Conservation (phyloP, 2,113 vertebrate species). For the Platycercus adscitus region DNA sequence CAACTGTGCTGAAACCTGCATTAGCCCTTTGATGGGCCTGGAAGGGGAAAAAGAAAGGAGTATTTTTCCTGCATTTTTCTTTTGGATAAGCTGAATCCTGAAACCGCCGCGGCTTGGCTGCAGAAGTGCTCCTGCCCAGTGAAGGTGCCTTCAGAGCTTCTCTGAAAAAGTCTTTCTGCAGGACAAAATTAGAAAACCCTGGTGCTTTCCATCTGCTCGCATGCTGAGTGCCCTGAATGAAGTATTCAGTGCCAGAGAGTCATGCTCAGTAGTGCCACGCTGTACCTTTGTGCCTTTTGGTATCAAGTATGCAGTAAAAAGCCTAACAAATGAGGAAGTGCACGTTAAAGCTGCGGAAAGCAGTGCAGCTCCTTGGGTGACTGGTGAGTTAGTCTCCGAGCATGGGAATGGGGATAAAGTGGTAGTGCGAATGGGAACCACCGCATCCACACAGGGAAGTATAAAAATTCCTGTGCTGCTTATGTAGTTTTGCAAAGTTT, state of each 20-base stretch:
- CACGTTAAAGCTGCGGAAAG: not conserved
- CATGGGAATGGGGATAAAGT: not conserved
- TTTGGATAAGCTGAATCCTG: not conserved
- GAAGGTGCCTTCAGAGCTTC: not conserved
- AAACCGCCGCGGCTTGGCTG: not conserved
- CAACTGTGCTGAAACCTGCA: not conserved
- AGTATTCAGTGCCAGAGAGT: not conserved
- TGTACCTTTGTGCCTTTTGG: not conserved
- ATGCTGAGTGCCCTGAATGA: not conserved
- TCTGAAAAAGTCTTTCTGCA: not conserved
- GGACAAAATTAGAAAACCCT: not conserved
- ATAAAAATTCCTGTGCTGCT: not conserved
- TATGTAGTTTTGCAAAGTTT: not conserved
- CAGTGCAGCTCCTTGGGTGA: not conserved
- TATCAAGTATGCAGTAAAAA: not conserved
- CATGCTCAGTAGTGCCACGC: not conserved
- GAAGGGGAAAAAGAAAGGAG: not conserved
- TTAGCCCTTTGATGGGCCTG: not conserved
- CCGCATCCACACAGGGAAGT: not conserved
- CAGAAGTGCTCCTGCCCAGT: not conserved
- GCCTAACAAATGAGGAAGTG: not conserved
- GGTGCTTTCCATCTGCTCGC: conserved; percentile 10
- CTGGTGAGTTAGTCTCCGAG: not conserved
- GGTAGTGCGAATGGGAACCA: not conserved
- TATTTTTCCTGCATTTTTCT: not conserved